Percentiles rank a stretch among this genome's conserved stretches.
phyloP scores from a whole-genome alignment of 2,113 vertebrate species.

The Spea multiplicata region DNA sequence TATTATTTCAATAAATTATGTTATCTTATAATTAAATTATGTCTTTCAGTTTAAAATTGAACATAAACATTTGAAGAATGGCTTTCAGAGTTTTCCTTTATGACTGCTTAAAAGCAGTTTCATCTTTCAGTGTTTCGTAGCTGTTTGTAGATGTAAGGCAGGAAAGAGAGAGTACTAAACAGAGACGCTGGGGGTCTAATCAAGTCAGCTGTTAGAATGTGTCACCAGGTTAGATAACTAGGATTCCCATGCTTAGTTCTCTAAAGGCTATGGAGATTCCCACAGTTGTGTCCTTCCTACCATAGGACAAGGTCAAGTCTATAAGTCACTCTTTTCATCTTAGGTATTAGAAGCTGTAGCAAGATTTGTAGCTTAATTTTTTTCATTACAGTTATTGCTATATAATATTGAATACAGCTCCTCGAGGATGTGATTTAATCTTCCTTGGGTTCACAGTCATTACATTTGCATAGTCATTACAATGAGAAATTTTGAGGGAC shows the following conservation, averaged over 20 bases:
- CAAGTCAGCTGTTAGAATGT: constrained; percentile 62
- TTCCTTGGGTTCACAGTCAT: neutral
- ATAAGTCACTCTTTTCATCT: constrained; percentile 52
- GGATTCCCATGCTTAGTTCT: constrained; percentile 52
- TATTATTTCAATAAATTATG: no score
- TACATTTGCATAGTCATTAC: neutral
- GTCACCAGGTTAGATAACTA: constrained; percentile 58
- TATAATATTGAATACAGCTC: neutral
- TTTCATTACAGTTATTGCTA: neutral
- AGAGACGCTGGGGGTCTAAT: constrained; percentile 51
- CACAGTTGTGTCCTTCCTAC: constrained; percentile 46
- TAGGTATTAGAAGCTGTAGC: neutral
- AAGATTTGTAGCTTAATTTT: constrained; percentile 9
- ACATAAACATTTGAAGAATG: neutral
- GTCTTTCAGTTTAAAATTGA: neutral
- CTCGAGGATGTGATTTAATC: neutral
- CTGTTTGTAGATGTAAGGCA: constrained; percentile 56
- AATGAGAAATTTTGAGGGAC: no score
- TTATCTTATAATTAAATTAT: no score
- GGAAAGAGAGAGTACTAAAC: constrained; percentile 49
- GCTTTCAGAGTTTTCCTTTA: constrained; percentile 24
- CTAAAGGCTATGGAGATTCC: constrained; percentile 51
- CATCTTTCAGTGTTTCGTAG: constrained; percentile 49
- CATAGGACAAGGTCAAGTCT: constrained; percentile 47
- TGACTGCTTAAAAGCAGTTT: constrained; percentile 47